Percentiles rank a stretch among this genome's conserved stretches.
Conservation (phyloP, 2,797 vertebrate genomes). For the Sarcoramphus papa region DNA sequence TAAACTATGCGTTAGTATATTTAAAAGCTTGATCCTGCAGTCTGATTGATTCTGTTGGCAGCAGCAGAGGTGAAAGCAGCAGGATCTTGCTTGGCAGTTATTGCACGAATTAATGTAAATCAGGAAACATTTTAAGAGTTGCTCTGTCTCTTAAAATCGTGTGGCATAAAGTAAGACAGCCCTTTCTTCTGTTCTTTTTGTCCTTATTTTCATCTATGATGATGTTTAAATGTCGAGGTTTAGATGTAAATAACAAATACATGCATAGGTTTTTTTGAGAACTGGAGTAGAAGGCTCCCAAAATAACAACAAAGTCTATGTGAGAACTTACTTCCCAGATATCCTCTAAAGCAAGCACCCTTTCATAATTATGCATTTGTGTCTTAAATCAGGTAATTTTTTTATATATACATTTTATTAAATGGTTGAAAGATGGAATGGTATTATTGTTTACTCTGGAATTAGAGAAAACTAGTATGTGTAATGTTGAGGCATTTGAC, state of each 20-base stretch:
- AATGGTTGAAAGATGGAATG: not conserved
- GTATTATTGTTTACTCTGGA: not conserved
- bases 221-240: not conserved
- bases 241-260: not conserved
- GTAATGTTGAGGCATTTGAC: not conserved
- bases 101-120: not conserved
- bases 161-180: not conserved
- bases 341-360: not conserved
- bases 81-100: not conserved
- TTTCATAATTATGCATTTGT: not conserved
- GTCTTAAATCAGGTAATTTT: not conserved
- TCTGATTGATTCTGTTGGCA: not conserved
- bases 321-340: not conserved
- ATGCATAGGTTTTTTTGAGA: not conserved
- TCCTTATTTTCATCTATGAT: not conserved
- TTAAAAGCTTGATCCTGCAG: not conserved
- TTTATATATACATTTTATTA: not conserved
- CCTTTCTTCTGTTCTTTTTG: not conserved
- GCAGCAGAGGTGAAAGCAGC: not conserved
- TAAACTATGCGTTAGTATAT: not conserved
- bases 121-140: not conserved
- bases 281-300: not conserved
- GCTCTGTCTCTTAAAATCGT: not conserved
- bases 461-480: not conserved
- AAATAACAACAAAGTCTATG: not conserved